phyloP scores from a whole-genome alignment of 1,140 invertebrate genomes.

The Coelopa frigida region DNA sequence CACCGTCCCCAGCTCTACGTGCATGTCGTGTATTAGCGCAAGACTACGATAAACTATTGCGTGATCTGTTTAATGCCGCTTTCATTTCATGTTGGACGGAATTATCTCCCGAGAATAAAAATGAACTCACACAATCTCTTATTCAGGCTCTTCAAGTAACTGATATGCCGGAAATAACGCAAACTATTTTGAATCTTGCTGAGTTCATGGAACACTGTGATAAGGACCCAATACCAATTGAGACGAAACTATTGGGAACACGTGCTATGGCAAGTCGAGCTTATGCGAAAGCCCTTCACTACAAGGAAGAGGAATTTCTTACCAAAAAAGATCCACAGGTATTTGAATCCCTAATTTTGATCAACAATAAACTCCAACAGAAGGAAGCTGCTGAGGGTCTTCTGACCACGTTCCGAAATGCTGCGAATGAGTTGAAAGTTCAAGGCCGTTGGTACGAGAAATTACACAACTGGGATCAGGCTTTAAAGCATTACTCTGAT shows the following conservation, averaged over 20 bases:
- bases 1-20: constrained; percentile 84
- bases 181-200: constrained; percentile 93
- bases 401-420: constrained; percentile 74
- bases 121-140: constrained; percentile 79
- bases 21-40: constrained; percentile 90
- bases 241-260: constrained; percentile 72
- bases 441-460: constrained; percentile 99
- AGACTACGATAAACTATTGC: constrained; percentile 85
- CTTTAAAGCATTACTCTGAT: constrained; percentile 76
- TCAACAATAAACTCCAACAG: constrained; percentile 98
- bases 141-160: constrained; percentile 86
- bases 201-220: constrained; percentile 99
- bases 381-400: constrained; percentile 94
- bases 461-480: constrained; percentile 97
- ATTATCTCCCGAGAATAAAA: constrained; percentile 70
- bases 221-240: constrained; percentile 86
- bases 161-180: constrained; percentile 93
- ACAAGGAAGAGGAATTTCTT: constrained; percentile 96
- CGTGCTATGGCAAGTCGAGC: constrained; percentile 80
- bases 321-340: constrained; percentile 59
- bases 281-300: constrained; percentile 93
- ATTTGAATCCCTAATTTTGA: constrained; percentile 89
- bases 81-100: constrained; percentile 99
- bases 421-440: constrained; percentile 55
- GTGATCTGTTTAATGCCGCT: constrained; percentile 96